Percentiles rank a stretch among this genome's conserved stretches.
Conservation (phyloP, 1,140 invertebrate genomes). For the Monochamus saltuarius region DNA sequence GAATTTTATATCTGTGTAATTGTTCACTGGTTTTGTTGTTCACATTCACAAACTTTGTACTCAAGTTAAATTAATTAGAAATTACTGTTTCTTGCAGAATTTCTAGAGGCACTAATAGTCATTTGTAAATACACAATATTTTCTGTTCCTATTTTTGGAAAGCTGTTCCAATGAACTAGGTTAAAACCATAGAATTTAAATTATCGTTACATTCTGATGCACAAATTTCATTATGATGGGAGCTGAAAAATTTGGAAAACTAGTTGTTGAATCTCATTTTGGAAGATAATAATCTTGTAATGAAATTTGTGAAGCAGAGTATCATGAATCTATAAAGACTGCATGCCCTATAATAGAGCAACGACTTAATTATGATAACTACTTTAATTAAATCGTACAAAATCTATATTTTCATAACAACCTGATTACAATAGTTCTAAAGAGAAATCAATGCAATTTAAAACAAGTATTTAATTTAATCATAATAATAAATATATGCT, state of each 20-base stretch:
- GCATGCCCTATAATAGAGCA: slow-evolving; percentile 4
- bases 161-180: too few species aligned
- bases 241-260: neutral
- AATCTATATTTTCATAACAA: too few species aligned
- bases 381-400: too few species aligned
- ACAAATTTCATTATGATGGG: slow-evolving; percentile 3
- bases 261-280: slow-evolving; percentile 9
- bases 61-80: too few species aligned
- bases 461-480: slow-evolving; percentile 5
- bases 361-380: slow-evolving; percentile 1
- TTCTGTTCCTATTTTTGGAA: slow-evolving; percentile 11
- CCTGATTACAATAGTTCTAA: too few species aligned
- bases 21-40: too few species aligned
- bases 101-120: slow-evolving; percentile 5
- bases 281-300: neutral
- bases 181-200: neutral
- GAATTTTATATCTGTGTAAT: too few species aligned
- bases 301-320: slow-evolving; percentile 3
- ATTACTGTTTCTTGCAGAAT: too few species aligned
- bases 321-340: slow-evolving; percentile 5
- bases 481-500: neutral
- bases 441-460: slow-evolving; percentile 9
- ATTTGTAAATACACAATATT: slow-evolving; percentile 20
- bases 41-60: too few species aligned
- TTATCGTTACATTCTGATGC: slow-evolving; percentile 8